Evolutionary conservation across 2,797 vertebrate genomes (phyloP).

Genomic region (Urophycis tenuis): DNA sequence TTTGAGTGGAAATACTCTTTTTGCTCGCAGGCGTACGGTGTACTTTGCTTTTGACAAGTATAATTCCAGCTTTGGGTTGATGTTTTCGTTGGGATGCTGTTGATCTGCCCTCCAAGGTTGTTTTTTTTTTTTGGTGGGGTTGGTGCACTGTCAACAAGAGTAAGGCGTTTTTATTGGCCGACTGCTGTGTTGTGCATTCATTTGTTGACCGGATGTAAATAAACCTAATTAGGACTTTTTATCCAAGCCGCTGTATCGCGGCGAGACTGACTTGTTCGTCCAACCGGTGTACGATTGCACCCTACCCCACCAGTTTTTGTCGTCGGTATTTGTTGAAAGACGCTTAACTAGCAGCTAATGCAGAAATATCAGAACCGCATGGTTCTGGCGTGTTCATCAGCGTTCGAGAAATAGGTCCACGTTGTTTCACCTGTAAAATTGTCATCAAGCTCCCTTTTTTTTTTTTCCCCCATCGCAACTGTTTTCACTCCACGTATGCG

Average conservation of each 20-base stretch:
- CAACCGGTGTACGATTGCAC: not conserved
- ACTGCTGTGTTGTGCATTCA: not conserved
- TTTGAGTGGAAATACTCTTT: constrained; percentile 10
- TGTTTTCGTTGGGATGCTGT: constrained; percentile 20
- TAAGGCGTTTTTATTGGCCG: not conserved
- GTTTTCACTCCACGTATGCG: not conserved
- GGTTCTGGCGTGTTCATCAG: constrained; percentile 5
- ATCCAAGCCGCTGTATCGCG: not conserved
- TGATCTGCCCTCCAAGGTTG: not conserved
- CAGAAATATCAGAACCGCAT: not conserved
- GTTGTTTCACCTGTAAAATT: constrained; percentile 30
- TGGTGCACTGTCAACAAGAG: not conserved
- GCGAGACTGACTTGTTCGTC: not conserved
- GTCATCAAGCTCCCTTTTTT: constrained; percentile 28
- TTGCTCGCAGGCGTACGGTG: constrained; percentile 11
- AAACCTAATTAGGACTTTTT: not conserved
- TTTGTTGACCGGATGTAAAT: not conserved
- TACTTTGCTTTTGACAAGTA: constrained; percentile 16
- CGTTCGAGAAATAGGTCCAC: constrained; percentile 19
- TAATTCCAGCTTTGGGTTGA: constrained; percentile 20
- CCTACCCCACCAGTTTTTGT: not conserved
- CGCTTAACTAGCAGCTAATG: not conserved
- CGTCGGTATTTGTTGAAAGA: not conserved
- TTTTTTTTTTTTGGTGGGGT: not conserved
- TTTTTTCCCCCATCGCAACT: constrained; percentile 5